A percentile compares a stretch with the other conserved stretches of the same genome.
Conservation (phyloP, 53 echinoderm and acorn worm species). For the Actinopyga echinites region DNA sequence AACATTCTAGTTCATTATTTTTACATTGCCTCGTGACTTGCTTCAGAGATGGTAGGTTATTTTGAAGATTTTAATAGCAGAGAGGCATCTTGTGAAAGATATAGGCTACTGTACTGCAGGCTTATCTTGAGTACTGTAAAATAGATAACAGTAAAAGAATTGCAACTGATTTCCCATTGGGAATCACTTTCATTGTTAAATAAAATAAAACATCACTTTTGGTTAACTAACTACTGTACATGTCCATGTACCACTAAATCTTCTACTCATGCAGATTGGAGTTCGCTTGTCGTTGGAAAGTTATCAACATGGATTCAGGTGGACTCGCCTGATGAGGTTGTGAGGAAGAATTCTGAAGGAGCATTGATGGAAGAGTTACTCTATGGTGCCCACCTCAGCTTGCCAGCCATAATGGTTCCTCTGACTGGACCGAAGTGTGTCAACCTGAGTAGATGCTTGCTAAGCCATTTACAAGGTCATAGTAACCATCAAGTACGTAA, state of each 20-base stretch:
- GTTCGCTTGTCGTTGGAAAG: slow-evolving; percentile 95
- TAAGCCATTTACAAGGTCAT: slow-evolving; percentile 92
- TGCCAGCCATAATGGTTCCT: slow-evolving; percentile 89
- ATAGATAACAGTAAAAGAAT: no score
- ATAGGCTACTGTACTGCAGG: no score
- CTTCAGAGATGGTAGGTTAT: no score
- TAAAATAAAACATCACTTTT: no score
- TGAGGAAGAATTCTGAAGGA: slow-evolving; percentile 88
- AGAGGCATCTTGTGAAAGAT: no score
- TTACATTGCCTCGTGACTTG: no score
- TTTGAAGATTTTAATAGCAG: no score
- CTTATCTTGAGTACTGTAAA: no score
- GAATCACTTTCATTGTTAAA: background rate
- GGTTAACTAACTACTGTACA: no score
- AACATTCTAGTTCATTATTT: no score
- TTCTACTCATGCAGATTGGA: slow-evolving; percentile 74
- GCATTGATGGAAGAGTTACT: slow-evolving; percentile 90
- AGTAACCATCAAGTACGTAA: slow-evolving; percentile 90
- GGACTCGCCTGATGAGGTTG: slow-evolving; percentile 75
- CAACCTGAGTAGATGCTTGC: slow-evolving; percentile 85
- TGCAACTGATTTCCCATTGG: background rate
- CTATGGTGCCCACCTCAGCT: slow-evolving; percentile 92
- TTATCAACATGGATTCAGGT: slow-evolving; percentile 86
- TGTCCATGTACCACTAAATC: background rate
- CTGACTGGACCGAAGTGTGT: slow-evolving; percentile 76